A percentile compares a stretch with the other conserved stretches of the same genome.
Conservation (phyloP, 2,113 vertebrate genomes). For the Maccullochella peelii region DNA sequence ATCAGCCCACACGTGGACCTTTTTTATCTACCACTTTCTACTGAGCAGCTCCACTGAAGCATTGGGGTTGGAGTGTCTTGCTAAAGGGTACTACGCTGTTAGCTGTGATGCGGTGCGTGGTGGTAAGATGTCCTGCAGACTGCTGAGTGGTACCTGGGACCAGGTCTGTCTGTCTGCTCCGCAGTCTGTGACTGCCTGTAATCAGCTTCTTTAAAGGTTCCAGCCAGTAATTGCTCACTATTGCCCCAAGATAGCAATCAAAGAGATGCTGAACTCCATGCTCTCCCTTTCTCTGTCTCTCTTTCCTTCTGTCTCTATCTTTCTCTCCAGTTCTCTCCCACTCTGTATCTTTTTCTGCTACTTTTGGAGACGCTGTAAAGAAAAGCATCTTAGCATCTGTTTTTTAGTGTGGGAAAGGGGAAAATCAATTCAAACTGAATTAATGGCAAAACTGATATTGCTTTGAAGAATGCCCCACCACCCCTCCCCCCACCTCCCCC, state of each 20-base stretch:
- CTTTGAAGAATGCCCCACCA: constrained; percentile 81
- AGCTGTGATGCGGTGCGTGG: neutral
- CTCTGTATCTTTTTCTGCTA: constrained; percentile 46
- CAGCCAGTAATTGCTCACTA: constrained; percentile 89
- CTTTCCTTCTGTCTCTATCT: constrained; percentile 35
- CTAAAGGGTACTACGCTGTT: neutral
- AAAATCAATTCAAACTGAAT: constrained; percentile 83
- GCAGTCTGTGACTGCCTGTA: constrained; percentile 81
- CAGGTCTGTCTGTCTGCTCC: constrained; percentile 73
- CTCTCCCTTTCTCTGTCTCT: constrained; percentile 62
- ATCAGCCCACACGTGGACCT: constrained; percentile 9
- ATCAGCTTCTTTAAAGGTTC: constrained; percentile 88
- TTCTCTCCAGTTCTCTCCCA: constrained; percentile 19
- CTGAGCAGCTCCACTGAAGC: constrained; percentile 17
- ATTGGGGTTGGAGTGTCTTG: neutral
- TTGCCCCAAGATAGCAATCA: constrained; percentile 91
- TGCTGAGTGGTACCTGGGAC: constrained; percentile 69
- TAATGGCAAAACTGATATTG: constrained; percentile 85
- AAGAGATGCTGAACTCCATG: constrained; percentile 83
- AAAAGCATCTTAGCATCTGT: constrained; percentile 79
- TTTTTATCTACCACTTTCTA: constrained; percentile 15
- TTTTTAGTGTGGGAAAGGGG: constrained; percentile 70
- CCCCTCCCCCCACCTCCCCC: neutral
- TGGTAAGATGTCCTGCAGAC: constrained; percentile 47
- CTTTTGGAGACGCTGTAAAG: constrained; percentile 69